Percentiles rank a stretch among this genome's conserved stretches.
phyloP scores from a whole-genome alignment of 2,888 invertebrate species.

The Athalia rosae region DNA sequence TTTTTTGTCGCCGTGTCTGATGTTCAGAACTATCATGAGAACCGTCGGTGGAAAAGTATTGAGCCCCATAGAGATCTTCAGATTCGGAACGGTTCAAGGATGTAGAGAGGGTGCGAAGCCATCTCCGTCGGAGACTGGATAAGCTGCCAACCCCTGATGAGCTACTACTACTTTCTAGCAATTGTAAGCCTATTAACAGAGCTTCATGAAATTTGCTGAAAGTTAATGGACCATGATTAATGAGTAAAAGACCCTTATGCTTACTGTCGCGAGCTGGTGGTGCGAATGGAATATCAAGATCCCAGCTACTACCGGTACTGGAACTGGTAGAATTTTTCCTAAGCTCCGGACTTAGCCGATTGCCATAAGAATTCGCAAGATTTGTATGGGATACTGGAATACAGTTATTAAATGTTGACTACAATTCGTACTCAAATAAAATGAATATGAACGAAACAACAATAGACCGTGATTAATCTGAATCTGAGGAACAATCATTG shows the following conservation, averaged over 20 bases:
- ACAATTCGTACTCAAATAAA: neutral
- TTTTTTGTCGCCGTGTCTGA: conserved; percentile 68
- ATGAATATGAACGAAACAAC: neutral
- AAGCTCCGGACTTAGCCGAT: conserved; percentile 59
- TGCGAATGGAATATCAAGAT: conserved; percentile 59
- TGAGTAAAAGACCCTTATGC: conserved; percentile 47
- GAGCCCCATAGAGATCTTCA: conserved; percentile 66
- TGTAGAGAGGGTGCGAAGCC: conserved; percentile 76
- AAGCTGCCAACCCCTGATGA: conserved; percentile 73
- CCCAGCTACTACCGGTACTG: conserved; percentile 68
- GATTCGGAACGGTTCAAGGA: conserved; percentile 75
- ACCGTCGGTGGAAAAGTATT: conserved; percentile 51
- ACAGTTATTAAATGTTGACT: neutral
- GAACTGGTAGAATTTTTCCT: conserved; percentile 68
- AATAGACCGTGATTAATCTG: neutral
- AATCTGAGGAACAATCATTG: neutral
- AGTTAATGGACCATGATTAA: conserved; percentile 21
- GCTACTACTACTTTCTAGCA: conserved; percentile 63
- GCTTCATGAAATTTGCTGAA: neutral
- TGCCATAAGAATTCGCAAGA: conserved; percentile 67
- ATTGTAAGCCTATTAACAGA: conserved; percentile 64
- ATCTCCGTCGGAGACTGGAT: conserved; percentile 76
- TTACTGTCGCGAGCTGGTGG: conserved; percentile 62
- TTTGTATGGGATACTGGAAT: conserved; percentile 64
- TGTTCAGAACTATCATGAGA: conserved; percentile 53